These are phyloP conservation scores for Parthenolecanium corni DNA, from an alignment of 2,888 invertebrate species.

Conservation along the genomic window DNA sequence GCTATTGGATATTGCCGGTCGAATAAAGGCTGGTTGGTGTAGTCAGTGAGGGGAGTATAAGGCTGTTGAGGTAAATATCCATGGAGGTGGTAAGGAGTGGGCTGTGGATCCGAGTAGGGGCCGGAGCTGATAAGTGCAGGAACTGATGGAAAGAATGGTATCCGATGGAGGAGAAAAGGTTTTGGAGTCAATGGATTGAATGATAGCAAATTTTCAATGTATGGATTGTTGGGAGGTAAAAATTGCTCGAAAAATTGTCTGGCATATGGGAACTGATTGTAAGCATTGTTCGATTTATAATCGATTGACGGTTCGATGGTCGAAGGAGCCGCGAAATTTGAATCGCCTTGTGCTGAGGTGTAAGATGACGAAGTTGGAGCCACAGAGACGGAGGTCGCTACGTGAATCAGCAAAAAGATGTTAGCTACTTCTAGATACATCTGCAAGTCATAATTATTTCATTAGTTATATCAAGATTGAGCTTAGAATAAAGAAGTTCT, in stretches of 20 bases:
- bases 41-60: not conserved
- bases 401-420: slow-evolving; percentile 5
- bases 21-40: not conserved
- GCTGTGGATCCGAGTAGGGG: not conserved
- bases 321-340: slow-evolving; percentile 5
- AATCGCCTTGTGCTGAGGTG: not conserved
- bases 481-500: too few relatives aligned
- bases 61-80: not conserved
- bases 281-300: slow-evolving; percentile 1
- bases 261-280: slow-evolving; percentile 13
- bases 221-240: slow-evolving; percentile 4
- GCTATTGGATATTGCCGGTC: not conserved
- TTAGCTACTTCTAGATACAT: slow-evolving; percentile 4
- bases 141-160: slow-evolving; percentile 11
- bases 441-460: not conserved
- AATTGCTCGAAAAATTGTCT: slow-evolving; percentile 20
- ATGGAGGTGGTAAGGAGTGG: slow-evolving; percentile 3
- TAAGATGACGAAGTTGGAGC: slow-evolving; percentile 12
- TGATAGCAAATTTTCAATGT: slow-evolving; percentile 1
- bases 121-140: not conserved
- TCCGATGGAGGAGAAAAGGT: slow-evolving; percentile 8
- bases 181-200: not conserved
- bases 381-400: not conserved
- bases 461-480: not conserved
- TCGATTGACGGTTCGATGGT: slow-evolving; percentile 8